Conservation (phyloP, 2,113 vertebrate species). For the Eulacestoma nigropectus region DNA sequence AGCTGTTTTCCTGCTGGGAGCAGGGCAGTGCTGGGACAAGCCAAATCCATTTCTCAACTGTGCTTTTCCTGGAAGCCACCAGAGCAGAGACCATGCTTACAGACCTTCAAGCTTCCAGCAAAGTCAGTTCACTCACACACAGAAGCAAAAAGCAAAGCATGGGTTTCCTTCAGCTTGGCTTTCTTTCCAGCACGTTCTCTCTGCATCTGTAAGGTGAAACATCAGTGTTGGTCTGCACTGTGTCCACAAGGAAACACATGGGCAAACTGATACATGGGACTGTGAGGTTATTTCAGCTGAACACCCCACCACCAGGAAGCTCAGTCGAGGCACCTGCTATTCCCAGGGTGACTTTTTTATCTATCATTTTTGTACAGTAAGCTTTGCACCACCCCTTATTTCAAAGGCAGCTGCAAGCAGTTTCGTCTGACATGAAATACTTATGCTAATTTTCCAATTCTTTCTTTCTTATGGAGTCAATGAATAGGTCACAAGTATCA, state of each 20-base stretch:
- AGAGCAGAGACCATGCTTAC: rapidly evolving
- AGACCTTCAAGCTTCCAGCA: not conserved
- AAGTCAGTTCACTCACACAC: not conserved
- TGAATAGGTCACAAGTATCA: not conserved
- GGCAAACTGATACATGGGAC: not conserved
- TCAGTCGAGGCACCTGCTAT: not conserved
- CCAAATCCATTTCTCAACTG: not conserved
- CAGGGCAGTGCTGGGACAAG: not conserved
- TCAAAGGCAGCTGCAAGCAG: not conserved
- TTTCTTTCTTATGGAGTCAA: not conserved
- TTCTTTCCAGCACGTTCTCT: not conserved
- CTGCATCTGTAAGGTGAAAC: not conserved
- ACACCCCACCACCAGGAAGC: not conserved
- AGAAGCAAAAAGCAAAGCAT: not conserved
- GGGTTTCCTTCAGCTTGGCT: not conserved
- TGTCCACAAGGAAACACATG: not conserved
- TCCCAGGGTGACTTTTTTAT: not conserved
- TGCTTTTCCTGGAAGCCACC: not conserved
- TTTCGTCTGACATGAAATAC: not conserved
- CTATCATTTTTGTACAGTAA: not conserved
- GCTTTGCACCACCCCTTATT: not conserved
- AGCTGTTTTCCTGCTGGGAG: not conserved
- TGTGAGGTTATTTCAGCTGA: not conserved
- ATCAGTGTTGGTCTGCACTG: not conserved
- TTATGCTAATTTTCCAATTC: not conserved